Percentiles rank a stretch among this genome's conserved stretches.
Evolutionary conservation across 2,113 vertebrate species (phyloP).

Genomic region (Gulo gulo): DNA sequence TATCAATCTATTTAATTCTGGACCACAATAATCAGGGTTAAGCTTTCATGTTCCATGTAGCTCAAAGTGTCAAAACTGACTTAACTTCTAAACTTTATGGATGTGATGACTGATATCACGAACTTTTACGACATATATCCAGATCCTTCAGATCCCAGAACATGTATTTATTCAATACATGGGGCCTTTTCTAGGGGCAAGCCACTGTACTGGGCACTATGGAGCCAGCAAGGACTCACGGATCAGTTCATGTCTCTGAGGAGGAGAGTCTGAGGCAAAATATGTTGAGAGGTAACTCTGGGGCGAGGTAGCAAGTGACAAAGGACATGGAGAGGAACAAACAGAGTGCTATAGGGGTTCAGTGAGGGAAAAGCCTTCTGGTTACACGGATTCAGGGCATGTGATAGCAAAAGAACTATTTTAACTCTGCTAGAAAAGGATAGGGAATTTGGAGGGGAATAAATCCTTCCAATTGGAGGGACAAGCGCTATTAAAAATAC

Average conservation of each 20-base stretch:
- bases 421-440: background rate
- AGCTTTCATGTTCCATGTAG: background rate
- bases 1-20: background rate
- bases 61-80: background rate
- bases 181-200: background rate
- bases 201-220: fast-evolving
- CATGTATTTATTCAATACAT: background rate
- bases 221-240: background rate
- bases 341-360: background rate
- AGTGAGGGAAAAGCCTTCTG: background rate
- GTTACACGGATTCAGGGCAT: background rate
- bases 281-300: background rate
- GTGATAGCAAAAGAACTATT: background rate
- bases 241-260: background rate
- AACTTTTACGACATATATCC: background rate
- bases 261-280: background rate
- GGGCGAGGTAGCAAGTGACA: background rate
- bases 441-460: background rate
- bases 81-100: background rate
- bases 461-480: background rate
- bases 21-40: background rate
- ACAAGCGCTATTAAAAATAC: background rate
- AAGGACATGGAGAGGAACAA: background rate
- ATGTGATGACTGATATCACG: background rate
- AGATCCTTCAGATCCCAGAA: background rate